A percentile compares a stretch with the other conserved stretches of the same genome.
These are phyloP conservation scores for Psittacula cyanocephala DNA, from an alignment of 2,113 vertebrate genomes.

Conservation along the genomic window DNA sequence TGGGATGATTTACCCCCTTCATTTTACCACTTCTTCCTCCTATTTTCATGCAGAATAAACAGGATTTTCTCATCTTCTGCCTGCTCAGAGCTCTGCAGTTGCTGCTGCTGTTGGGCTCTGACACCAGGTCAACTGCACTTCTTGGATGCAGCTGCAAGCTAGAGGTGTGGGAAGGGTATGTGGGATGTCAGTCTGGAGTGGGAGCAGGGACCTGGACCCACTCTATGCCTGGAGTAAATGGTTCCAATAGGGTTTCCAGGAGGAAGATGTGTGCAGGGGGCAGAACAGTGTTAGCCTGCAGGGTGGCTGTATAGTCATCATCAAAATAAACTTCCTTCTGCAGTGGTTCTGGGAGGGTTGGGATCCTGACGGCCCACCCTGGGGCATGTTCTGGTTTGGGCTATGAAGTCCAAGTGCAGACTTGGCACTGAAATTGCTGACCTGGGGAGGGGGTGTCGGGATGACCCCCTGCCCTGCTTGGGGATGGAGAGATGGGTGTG, in stretches of 20 bases:
- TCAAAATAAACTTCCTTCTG: neutral
- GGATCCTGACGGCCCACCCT: neutral
- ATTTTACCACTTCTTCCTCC: neutral
- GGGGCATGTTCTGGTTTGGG: neutral
- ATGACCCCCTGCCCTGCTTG: neutral
- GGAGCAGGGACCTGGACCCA: neutral
- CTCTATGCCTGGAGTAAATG: neutral
- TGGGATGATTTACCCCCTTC: neutral
- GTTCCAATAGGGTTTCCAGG: neutral
- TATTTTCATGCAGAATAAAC: neutral
- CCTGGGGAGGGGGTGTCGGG: neutral
- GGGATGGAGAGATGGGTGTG: rapidly evolving
- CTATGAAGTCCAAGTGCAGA: too few species aligned
- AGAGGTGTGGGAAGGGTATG: neutral
- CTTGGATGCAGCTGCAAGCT: neutral
- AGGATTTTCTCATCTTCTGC: neutral
- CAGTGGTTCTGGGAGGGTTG: neutral
- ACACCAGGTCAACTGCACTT: neutral
- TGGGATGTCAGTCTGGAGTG: neutral
- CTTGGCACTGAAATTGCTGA: neutral
- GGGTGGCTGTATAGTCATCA: neutral
- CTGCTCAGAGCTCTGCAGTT: neutral
- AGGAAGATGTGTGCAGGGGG: neutral
- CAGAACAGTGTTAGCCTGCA: neutral
- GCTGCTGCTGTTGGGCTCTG: neutral